These are phyloP conservation scores for Penaeus vannamei DNA, from an alignment of 1,140 invertebrate genomes.

Conservation along the genomic window DNA sequence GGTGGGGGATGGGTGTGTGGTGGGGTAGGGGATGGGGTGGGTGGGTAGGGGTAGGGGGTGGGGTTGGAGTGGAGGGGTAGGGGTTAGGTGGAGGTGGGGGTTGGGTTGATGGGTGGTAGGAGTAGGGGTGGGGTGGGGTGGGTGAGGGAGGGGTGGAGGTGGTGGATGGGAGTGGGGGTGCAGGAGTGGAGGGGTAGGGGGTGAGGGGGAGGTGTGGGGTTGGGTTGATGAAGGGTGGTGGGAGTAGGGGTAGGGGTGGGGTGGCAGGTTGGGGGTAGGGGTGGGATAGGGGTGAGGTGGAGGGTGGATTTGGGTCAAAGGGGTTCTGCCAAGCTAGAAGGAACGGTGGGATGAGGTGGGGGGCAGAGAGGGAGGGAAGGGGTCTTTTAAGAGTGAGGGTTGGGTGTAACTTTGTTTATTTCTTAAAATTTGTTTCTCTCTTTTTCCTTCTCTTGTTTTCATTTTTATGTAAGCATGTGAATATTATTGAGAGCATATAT, in stretches of 20 bases:
- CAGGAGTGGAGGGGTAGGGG: neutral
- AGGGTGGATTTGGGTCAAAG: neutral
- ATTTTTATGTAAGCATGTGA: no score
- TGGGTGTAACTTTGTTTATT: conserved; percentile 1
- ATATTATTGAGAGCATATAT: neutral
- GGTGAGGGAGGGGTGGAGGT: no score
- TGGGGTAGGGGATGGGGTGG: no score
- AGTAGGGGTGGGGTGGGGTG: neutral
- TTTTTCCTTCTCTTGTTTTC: neutral
- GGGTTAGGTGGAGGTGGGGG: no score
- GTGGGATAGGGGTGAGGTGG: neutral
- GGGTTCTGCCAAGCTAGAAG: neutral
- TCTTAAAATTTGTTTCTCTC: neutral
- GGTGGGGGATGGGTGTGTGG: neutral
- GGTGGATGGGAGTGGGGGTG: no score
- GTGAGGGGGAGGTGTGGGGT: neutral
- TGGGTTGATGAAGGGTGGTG: neutral
- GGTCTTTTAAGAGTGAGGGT: neutral
- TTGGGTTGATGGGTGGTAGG: no score
- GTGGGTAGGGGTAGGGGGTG: neutral
- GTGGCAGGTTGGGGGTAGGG: neutral
- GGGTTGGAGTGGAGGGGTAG: neutral
- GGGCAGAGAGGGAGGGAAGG: neutral
- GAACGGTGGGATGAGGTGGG: neutral
- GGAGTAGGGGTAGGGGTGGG: no score